phyloP scores from a whole-genome alignment of 2,888 invertebrate species.

The Drosophila silvestris region DNA sequence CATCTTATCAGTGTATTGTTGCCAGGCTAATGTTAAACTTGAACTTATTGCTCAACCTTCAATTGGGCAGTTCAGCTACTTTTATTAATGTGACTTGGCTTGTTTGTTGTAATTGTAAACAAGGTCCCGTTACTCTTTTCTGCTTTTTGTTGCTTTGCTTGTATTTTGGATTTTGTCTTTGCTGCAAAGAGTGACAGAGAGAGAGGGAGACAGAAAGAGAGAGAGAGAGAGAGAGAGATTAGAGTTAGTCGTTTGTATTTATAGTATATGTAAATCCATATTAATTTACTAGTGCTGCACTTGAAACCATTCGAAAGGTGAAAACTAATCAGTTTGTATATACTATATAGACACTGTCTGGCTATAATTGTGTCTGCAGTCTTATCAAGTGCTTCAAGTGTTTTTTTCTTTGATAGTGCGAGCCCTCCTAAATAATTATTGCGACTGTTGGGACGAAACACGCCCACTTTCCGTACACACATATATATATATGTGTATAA shows the following conservation, averaged over 20 bases:
- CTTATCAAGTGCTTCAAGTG: conserved; percentile 37
- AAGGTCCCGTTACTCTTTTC: conserved; percentile 18
- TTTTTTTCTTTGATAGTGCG: conserved; percentile 38
- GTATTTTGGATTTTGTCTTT: conserved; percentile 59
- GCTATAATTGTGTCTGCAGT: conserved; percentile 22
- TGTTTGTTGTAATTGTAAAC: conserved; percentile 34
- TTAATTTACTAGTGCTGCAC: conserved; percentile 16
- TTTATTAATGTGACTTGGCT: not conserved
- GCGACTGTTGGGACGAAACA: conserved; percentile 10
- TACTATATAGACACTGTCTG: conserved; percentile 7
- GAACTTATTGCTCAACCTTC: conserved; percentile 46
- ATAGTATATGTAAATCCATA: not conserved
- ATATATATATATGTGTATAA: not conserved
- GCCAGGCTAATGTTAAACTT: conserved; percentile 50
- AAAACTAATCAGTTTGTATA: conserved; percentile 29
- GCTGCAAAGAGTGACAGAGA: conserved; percentile 49
- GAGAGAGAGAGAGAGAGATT: conserved; percentile 6
- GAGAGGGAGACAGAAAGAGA: not conserved
- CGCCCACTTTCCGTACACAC: conserved; percentile 34
- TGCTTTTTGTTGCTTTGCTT: not conserved
- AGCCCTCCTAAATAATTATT: conserved; percentile 10
- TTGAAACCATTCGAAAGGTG: conserved; percentile 19
- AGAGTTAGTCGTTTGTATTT: conserved; percentile 2
- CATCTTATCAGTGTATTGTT: conserved; percentile 72
- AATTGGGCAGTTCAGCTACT: conserved; percentile 20